Conservation (phyloP, 2,113 vertebrate genomes). For the Eubucco bourcierii region DNA sequence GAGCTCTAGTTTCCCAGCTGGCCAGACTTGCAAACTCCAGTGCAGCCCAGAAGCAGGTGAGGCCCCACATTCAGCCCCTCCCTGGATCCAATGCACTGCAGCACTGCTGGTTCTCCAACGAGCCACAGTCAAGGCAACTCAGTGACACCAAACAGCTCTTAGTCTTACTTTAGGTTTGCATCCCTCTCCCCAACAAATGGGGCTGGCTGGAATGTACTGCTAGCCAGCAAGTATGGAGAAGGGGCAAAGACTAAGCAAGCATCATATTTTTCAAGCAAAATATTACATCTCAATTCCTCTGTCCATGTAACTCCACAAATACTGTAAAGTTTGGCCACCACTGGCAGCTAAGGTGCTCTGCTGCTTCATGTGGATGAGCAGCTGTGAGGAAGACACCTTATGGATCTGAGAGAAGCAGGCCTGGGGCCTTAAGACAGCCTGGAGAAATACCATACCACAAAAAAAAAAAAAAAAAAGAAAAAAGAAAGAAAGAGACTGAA, state of each 20-base stretch:
- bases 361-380: not conserved
- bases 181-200: not conserved
- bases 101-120: not conserved
- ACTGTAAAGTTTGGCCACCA: not conserved
- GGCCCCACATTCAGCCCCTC: not conserved
- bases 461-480: too few relatives aligned
- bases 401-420: not conserved
- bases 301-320: not conserved
- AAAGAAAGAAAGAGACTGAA: not conserved
- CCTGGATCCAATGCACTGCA: not conserved
- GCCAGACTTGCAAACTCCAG: not conserved
- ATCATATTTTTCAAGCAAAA: not conserved
- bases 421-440: not conserved
- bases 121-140: not conserved
- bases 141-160: not conserved
- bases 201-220: not conserved
- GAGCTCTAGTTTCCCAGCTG: not conserved
- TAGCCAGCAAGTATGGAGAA: not conserved
- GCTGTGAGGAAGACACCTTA: not conserved
- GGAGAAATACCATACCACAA: not conserved
- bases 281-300: not conserved
- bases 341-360: not conserved
- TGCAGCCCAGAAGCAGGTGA: fast-evolving
- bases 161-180: not conserved
- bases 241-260: not conserved